A percentile compares a stretch with the other conserved stretches of the same genome.
These are phyloP conservation scores for Cryptus armator DNA, from an alignment of 2,888 invertebrate genomes.

Conservation along the genomic window DNA sequence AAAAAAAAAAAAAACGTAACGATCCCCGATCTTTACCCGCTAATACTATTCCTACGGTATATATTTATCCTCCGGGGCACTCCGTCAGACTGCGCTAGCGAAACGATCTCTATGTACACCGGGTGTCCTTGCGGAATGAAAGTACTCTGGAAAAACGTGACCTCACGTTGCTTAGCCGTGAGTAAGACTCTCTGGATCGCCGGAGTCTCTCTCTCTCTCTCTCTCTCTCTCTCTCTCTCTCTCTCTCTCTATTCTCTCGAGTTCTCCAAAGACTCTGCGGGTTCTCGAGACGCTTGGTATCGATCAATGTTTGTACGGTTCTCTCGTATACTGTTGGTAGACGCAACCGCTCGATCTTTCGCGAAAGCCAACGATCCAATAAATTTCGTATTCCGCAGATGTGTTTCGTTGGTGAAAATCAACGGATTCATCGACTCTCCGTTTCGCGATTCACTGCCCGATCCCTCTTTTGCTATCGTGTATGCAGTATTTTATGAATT, in stretches of 20 bases:
- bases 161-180: slow-evolving; percentile 74
- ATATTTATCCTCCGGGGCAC: slow-evolving; percentile 52
- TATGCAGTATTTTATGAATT: too few species aligned
- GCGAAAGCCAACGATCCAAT: neutral
- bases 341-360: slow-evolving; percentile 3
- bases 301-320: slow-evolving; percentile 1
- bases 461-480: too few species aligned
- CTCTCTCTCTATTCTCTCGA: slow-evolving; percentile 7
- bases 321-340: neutral
- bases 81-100: slow-evolving; percentile 50
- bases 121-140: slow-evolving; percentile 83
- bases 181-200: slow-evolving; percentile 70
- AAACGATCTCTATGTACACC: slow-evolving; percentile 69
- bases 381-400: neutral
- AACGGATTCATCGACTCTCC: neutral
- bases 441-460: too few species aligned
- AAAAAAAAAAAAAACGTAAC: slow-evolving; percentile 16
- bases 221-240: slow-evolving; percentile 37
- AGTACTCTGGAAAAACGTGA: slow-evolving; percentile 80
- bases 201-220: slow-evolving; percentile 39
- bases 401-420: neutral
- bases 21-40: slow-evolving; percentile 35
- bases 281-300: neutral
- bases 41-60: slow-evolving; percentile 38
- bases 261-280: slow-evolving; percentile 10